A percentile compares a stretch with the other conserved stretches of the same genome.
These are phyloP conservation scores for Amphipoea lucens DNA, from an alignment of 2,888 invertebrate species.

Conservation along the genomic window DNA sequence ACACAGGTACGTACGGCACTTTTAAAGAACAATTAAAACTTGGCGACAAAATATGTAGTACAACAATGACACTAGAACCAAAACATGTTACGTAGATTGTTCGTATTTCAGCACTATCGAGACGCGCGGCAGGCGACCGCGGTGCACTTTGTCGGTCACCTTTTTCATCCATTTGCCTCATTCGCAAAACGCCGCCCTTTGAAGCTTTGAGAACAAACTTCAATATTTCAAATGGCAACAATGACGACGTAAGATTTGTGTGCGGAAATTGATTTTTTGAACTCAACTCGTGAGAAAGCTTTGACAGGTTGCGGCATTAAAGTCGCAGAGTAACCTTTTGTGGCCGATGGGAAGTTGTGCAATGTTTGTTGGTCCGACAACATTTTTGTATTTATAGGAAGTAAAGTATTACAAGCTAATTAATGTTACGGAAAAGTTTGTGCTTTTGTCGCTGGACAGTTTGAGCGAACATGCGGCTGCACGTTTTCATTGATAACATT, in stretches of 20 bases:
- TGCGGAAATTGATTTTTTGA: conserved; percentile 90
- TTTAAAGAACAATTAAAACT: conserved; percentile 80
- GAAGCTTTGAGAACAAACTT: conserved; percentile 76
- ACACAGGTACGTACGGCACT: conserved; percentile 71
- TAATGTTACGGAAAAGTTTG: conserved; percentile 36
- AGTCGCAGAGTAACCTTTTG: conserved; percentile 74
- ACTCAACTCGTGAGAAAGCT: conserved; percentile 84
- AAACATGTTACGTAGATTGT: conserved; percentile 87
- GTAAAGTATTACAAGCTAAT: conserved; percentile 63
- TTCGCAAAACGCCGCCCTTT: conserved; percentile 79
- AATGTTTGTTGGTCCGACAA: conserved; percentile 68
- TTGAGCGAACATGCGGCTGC: not conserved
- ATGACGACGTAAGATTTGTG: conserved; percentile 89
- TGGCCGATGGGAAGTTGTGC: conserved; percentile 78
- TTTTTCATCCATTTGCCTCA: conserved; percentile 64
- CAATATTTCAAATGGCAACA: conserved; percentile 88
- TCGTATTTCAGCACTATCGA: conserved; percentile 87
- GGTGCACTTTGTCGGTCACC: conserved; percentile 81
- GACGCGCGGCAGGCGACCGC: conserved; percentile 79
- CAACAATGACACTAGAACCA: conserved; percentile 83
- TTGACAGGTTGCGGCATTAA: conserved; percentile 85
- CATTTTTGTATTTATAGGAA: conserved; percentile 69
- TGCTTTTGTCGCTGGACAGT: conserved; percentile 17
- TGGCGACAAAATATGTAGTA: conserved; percentile 76
- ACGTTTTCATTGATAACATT: conserved; percentile 14